Conservation (phyloP, 2,888 invertebrate genomes). For the Acanthopleura granulata region DNA sequence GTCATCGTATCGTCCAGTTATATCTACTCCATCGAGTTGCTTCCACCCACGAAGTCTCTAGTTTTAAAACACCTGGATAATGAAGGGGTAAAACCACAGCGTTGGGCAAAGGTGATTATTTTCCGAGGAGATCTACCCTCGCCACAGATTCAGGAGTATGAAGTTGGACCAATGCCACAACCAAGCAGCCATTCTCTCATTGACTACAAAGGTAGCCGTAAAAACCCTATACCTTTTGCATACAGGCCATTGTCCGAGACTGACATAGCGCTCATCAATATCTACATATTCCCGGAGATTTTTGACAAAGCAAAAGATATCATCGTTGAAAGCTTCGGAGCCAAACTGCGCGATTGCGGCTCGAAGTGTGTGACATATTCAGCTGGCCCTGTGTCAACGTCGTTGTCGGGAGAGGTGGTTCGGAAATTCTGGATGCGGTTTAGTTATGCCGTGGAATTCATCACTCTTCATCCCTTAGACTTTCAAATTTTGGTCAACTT, state of each 20-base stretch:
- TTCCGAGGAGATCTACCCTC: slow-evolving; percentile 31
- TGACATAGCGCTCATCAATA: slow-evolving; percentile 26
- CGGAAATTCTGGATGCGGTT: slow-evolving; percentile 38
- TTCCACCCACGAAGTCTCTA: slow-evolving; percentile 39
- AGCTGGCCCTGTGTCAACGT: slow-evolving; percentile 24
- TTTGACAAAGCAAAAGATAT: slow-evolving; percentile 27
- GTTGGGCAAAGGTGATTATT: slow-evolving; percentile 43
- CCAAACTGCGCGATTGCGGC: slow-evolving; percentile 27
- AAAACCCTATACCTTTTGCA: slow-evolving; percentile 29
- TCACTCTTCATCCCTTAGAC: slow-evolving; percentile 44
- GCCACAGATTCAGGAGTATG: slow-evolving; percentile 42
- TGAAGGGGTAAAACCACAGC: slow-evolving; percentile 29
- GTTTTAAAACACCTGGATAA: slow-evolving; percentile 38
- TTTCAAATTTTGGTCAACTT: slow-evolving; percentile 43
- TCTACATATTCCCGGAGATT: slow-evolving; percentile 25
- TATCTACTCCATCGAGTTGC: slow-evolving; percentile 39
- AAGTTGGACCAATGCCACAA: slow-evolving; percentile 44
- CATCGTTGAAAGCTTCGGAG: slow-evolving; percentile 30
- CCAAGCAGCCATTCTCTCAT: slow-evolving; percentile 34
- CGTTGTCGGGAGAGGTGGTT: slow-evolving; percentile 22
- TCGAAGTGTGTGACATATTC: slow-evolving; percentile 32
- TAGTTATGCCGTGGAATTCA: slow-evolving; percentile 36
- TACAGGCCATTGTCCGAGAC: slow-evolving; percentile 30
- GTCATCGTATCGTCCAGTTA: slow-evolving; percentile 30
- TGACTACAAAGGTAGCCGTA: slow-evolving; percentile 23